These are phyloP conservation scores for Spisula solida DNA, from an alignment of 2,888 invertebrate genomes.

Conservation along the genomic window DNA sequence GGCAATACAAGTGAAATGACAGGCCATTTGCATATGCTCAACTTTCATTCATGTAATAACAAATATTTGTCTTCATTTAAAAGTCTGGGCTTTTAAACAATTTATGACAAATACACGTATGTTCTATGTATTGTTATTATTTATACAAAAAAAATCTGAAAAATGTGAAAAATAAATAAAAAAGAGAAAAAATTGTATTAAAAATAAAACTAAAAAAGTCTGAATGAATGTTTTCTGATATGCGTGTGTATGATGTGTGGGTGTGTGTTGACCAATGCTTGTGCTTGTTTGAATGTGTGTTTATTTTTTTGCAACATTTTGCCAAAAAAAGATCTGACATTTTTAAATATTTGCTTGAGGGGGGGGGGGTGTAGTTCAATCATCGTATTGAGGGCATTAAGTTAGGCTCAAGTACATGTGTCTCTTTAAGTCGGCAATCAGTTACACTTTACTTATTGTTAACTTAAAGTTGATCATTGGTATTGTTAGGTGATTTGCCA, in stretches of 20 bases:
- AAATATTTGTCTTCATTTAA: not conserved
- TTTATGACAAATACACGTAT: slow-evolving; percentile 8
- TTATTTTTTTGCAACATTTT: not conserved
- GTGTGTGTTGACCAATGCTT: not conserved
- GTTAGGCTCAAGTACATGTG: not conserved
- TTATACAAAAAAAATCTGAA: slow-evolving; percentile 43
- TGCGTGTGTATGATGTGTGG: not conserved
- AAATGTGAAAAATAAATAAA: slow-evolving; percentile 28
- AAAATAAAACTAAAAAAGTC: slow-evolving; percentile 31
- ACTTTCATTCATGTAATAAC: not conserved
- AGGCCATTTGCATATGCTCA: not conserved
- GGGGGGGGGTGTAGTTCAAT: not conserved
- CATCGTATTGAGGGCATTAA: not conserved
- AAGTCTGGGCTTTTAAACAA: not conserved
- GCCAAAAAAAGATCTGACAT: slow-evolving; percentile 20
- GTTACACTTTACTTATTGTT: not conserved
- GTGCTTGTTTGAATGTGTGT: not conserved
- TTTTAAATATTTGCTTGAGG: not conserved
- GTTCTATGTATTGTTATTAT: slow-evolving; percentile 48
- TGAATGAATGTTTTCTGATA: not conserved
- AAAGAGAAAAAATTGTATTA: slow-evolving; percentile 37
- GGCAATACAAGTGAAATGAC: not conserved
- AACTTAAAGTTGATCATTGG: not conserved
- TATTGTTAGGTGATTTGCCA: not conserved
- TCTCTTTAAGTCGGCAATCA: not conserved